These are phyloP conservation scores for Sebastes fasciatus DNA, from an alignment of 2,113 vertebrate genomes.

Conservation along the genomic window DNA sequence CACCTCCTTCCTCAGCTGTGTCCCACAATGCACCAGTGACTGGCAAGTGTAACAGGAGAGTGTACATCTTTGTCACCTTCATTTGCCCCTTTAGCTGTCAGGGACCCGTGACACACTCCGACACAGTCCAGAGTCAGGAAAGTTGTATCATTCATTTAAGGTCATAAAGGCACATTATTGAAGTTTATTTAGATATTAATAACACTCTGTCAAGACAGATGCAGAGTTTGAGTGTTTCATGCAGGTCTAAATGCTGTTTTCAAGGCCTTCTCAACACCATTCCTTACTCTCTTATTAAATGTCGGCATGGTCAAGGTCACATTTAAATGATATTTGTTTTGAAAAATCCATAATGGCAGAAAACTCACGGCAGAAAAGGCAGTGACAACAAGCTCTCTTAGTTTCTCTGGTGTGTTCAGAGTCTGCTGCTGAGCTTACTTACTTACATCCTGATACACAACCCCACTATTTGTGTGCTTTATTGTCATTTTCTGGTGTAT, in stretches of 20 bases:
- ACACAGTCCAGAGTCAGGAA: constrained; percentile 27
- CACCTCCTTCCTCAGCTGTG: constrained; percentile 4
- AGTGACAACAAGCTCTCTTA: background rate
- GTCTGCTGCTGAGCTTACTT: background rate
- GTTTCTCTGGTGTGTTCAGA: background rate
- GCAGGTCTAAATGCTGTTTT: background rate
- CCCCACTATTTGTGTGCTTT: background rate
- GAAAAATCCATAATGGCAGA: background rate
- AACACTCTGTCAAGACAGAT: background rate
- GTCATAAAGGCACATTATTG: constrained; percentile 28
- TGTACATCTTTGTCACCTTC: constrained; percentile 53
- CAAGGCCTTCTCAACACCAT: background rate
- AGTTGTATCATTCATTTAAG: constrained; percentile 11
- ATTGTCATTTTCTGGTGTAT: background rate
- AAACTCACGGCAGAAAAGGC: background rate
- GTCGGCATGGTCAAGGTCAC: background rate
- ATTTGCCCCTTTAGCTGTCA: constrained; percentile 35
- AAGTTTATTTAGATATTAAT: constrained; percentile 44
- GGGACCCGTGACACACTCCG: constrained; percentile 21
- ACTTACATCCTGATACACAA: background rate
- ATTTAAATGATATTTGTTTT: constrained; percentile 9
- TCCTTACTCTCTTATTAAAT: background rate
- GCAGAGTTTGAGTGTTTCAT: background rate
- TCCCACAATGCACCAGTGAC: constrained; percentile 42
- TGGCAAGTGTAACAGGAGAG: constrained; percentile 37